Conservation (phyloP, 2,888 invertebrate species). For the Merodon equestris region DNA sequence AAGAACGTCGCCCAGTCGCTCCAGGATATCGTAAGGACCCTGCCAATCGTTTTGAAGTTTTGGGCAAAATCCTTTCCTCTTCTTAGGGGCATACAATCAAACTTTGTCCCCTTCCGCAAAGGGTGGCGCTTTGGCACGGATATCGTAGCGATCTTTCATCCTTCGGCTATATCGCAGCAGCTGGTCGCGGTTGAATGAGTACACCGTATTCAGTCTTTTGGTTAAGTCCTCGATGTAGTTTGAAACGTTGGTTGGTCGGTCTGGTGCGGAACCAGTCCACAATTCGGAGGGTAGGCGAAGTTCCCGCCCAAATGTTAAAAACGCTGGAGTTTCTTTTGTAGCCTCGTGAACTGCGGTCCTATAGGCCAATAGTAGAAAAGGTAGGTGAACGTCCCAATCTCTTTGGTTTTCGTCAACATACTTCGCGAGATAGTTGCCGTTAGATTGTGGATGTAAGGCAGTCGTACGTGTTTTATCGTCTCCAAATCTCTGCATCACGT, state of each 20-base stretch:
- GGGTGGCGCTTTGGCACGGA: constrained; percentile 4
- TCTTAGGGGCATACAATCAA: constrained; percentile 21
- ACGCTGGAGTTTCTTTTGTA: constrained; percentile 22
- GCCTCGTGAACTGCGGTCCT: not conserved
- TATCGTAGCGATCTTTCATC: constrained; percentile 14
- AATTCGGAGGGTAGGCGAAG: constrained; percentile 12
- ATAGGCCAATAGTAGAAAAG: too few relatives aligned
- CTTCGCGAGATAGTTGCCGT: too few relatives aligned
- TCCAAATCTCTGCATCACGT: too few relatives aligned
- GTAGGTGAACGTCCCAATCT: too few relatives aligned
- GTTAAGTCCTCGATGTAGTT: not conserved
- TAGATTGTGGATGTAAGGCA: too few relatives aligned
- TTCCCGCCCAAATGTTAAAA: constrained; percentile 13
- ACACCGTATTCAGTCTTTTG: not conserved
- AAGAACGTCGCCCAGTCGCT: too few relatives aligned
- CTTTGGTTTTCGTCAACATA: constrained; percentile 11
- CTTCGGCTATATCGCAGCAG: not conserved
- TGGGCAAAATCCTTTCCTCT: constrained; percentile 9
- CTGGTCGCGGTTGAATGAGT: not conserved
- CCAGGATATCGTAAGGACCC: not conserved
- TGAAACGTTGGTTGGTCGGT: not conserved
- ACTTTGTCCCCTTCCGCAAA: constrained; percentile 5
- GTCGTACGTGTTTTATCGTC: too few relatives aligned
- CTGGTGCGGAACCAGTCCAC: not conserved
- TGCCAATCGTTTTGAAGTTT: constrained; percentile 11